Evolutionary conservation across 2,888 invertebrate genomes (phyloP).

Genomic region (Tribolium freemani): DNA sequence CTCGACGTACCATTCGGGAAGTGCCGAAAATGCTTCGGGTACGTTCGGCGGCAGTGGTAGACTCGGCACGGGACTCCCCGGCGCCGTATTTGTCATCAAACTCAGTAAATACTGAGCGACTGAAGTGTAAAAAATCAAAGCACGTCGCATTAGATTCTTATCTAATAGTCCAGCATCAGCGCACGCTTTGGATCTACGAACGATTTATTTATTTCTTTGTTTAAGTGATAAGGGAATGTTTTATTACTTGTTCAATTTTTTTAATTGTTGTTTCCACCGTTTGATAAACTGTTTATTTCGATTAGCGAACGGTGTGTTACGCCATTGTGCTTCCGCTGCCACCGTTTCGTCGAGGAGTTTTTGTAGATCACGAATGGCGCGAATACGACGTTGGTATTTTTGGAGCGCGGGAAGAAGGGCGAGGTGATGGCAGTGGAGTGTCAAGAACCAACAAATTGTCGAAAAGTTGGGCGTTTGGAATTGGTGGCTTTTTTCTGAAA

Average conservation of each 20-base stretch:
- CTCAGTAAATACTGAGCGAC: slow-evolving; percentile 84
- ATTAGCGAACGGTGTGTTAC: slow-evolving; percentile 79
- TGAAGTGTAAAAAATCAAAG: slow-evolving; percentile 89
- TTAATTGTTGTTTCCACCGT: slow-evolving; percentile 90
- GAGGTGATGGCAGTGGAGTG: slow-evolving; percentile 93
- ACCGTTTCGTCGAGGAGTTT: slow-evolving; percentile 89
- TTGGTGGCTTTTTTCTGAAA: slow-evolving; percentile 71
- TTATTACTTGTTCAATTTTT: slow-evolving; percentile 77
- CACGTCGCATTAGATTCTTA: slow-evolving; percentile 83
- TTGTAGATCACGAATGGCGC: slow-evolving; percentile 87
- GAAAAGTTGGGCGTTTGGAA: slow-evolving; percentile 92
- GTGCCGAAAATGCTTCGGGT: slow-evolving; percentile 85
- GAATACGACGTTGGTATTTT: slow-evolving; percentile 82
- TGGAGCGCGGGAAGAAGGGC: slow-evolving; percentile 91
- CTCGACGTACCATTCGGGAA: slow-evolving; percentile 98
- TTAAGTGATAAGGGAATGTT: neutral
- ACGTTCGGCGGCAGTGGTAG: slow-evolving; percentile 75
- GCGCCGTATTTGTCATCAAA: slow-evolving; percentile 73
- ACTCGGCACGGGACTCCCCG: slow-evolving; percentile 69
- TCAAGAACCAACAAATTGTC: slow-evolving; percentile 97
- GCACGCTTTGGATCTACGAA: slow-evolving; percentile 86
- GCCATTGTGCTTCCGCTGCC: slow-evolving; percentile 87
- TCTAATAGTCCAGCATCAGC: slow-evolving; percentile 93
- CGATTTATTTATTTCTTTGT: slow-evolving; percentile 41
- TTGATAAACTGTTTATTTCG: slow-evolving; percentile 88